A percentile compares a stretch with the other conserved stretches of the same genome.
Evolutionary conservation across 2,797 vertebrate species (phyloP).

Genomic region (Peromyscus attwateri): DNA sequence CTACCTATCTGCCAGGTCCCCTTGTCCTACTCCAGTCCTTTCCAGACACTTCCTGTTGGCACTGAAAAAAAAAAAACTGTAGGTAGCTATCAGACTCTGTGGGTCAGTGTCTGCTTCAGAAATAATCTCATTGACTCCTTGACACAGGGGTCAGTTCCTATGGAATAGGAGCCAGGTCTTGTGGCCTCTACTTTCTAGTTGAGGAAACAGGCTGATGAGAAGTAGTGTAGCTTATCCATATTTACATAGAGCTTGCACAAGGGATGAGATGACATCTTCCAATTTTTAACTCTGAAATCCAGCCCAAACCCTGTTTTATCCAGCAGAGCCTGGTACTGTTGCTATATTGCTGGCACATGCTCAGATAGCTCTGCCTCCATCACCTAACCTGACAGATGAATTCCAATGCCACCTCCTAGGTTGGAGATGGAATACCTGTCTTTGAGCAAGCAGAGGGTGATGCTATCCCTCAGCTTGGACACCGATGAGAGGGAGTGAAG

Average conservation of each 20-base stretch:
- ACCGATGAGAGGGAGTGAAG: accelerated
- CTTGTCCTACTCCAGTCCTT: background rate
- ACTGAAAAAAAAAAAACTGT: background rate
- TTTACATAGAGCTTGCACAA: background rate
- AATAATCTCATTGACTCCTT: background rate
- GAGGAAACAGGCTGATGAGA: conserved; percentile 43
- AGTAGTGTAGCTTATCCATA: background rate
- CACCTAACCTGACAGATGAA: too few relatives aligned
- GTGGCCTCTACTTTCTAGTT: background rate
- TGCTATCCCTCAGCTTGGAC: background rate
- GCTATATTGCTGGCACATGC: background rate
- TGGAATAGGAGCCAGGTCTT: background rate
- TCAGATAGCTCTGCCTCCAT: background rate
- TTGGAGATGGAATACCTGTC: background rate
- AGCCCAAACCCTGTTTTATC: background rate
- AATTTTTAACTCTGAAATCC: background rate
- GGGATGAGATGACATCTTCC: background rate
- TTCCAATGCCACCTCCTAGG: accelerated
- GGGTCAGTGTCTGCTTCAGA: background rate
- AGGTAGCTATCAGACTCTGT: background rate
- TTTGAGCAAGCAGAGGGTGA: background rate
- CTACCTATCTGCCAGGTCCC: background rate
- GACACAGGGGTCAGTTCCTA: background rate
- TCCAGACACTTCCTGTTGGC: background rate
- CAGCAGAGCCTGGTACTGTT: background rate